A percentile compares a stretch with the other conserved stretches of the same genome.
Conservation (phyloP, 1,140 invertebrate genomes). For the Tribolium madens region DNA sequence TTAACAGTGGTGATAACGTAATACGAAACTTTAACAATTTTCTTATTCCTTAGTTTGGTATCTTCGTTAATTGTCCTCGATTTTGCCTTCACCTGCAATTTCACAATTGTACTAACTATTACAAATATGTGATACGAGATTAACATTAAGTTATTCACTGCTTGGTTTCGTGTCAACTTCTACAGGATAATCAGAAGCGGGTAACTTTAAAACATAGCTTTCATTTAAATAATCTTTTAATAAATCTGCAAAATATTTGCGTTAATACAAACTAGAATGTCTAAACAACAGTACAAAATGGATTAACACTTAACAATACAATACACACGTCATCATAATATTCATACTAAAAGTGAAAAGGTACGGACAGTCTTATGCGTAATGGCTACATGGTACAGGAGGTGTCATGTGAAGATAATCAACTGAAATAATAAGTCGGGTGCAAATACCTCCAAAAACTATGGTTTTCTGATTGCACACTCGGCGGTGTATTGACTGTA, state of each 20-base stretch:
- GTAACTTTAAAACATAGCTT: slow-evolving; percentile 11
- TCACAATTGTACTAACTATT: slow-evolving; percentile 3
- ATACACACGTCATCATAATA: slow-evolving; percentile 1
- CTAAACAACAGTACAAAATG: slow-evolving; percentile 30
- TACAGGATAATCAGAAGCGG: slow-evolving; percentile 4
- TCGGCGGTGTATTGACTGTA: slow-evolving; percentile 1
- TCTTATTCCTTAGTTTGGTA: background rate
- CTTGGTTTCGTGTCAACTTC: background rate
- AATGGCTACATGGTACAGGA: slow-evolving; percentile 17
- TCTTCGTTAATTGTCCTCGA: background rate
- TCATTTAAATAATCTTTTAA: slow-evolving; percentile 30
- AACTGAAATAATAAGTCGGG: slow-evolving; percentile 61
- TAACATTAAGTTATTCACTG: background rate
- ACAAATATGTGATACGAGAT: background rate
- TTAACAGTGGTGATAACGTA: background rate
- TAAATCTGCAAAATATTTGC: slow-evolving; percentile 27
- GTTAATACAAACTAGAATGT: slow-evolving; percentile 7
- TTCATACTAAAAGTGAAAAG: slow-evolving; percentile 7
- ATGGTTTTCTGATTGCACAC: slow-evolving; percentile 43
- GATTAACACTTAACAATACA: slow-evolving; percentile 31
- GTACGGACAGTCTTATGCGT: slow-evolving; percentile 38
- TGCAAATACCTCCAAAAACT: slow-evolving; percentile 61
- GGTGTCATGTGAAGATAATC: slow-evolving; percentile 10
- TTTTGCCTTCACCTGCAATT: slow-evolving; percentile 10
- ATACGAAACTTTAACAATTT: background rate